A percentile compares a stretch with the other conserved stretches of the same genome.
Evolutionary conservation across 2,888 invertebrate genomes (phyloP).

Genomic region (Mantis religiosa): DNA sequence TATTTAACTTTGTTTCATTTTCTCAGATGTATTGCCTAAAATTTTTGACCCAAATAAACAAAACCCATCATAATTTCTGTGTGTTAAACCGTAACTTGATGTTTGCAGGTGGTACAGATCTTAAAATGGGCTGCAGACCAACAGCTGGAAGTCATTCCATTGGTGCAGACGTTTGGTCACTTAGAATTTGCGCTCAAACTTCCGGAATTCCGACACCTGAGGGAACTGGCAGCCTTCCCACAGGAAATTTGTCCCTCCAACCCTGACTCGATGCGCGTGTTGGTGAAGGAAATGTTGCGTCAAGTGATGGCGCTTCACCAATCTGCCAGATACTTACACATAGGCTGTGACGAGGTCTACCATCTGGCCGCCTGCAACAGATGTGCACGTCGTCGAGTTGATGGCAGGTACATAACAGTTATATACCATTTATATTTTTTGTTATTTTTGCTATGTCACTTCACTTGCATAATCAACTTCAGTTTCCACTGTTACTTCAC

Average conservation of each 20-base stretch:
- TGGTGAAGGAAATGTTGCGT: conserved; percentile 37
- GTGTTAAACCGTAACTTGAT: background rate
- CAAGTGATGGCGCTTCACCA: conserved; percentile 41
- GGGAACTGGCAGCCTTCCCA: conserved; percentile 45
- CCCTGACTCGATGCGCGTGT: conserved; percentile 36
- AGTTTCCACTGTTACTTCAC: too few relatives aligned
- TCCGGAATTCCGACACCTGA: conserved; percentile 41
- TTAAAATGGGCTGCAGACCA: conserved; percentile 38
- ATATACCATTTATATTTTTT: too few relatives aligned
- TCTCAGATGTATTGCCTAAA: too few relatives aligned
- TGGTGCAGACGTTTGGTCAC: conserved; percentile 52
- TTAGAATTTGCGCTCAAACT: conserved; percentile 49
- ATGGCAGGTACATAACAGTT: conserved; percentile 30
- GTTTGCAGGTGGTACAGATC: conserved; percentile 36
- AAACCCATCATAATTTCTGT: background rate
- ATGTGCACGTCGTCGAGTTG: conserved; percentile 34
- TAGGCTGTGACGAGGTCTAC: conserved; percentile 48
- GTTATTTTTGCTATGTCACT: too few relatives aligned
- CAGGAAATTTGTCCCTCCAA: conserved; percentile 49
- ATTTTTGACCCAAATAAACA: too few relatives aligned
- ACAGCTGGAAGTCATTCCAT: conserved; percentile 47
- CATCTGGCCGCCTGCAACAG: conserved; percentile 41
- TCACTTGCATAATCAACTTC: too few relatives aligned
- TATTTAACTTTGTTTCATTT: too few relatives aligned
- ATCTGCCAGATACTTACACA: conserved; percentile 43